Conservation (phyloP, 2,888 invertebrate species). For the Allacma fusca region DNA sequence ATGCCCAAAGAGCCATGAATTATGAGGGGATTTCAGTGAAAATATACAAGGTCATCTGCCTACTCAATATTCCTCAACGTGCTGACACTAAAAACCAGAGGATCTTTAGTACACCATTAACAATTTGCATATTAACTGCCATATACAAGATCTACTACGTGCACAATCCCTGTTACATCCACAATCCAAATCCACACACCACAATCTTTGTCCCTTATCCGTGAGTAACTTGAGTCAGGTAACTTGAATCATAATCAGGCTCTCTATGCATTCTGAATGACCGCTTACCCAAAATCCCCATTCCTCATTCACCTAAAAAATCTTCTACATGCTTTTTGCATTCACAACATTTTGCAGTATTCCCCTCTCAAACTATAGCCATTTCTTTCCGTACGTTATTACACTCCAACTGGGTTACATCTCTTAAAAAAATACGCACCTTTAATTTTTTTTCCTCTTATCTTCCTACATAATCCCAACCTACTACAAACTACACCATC, state of each 20-base stretch:
- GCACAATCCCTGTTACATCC: background rate
- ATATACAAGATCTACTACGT: background rate
- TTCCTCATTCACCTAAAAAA: background rate
- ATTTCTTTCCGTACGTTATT: no score
- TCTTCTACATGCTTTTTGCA: background rate
- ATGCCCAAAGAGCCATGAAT: background rate
- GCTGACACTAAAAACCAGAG: background rate
- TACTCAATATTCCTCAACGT: constrained; percentile 17
- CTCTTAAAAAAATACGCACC: background rate
- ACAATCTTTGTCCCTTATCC: background rate
- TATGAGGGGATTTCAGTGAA: background rate
- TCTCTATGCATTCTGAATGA: background rate
- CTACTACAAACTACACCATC: no score
- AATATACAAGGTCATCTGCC: constrained; percentile 23
- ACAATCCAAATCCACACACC: background rate
- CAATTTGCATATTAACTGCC: constrained; percentile 1
- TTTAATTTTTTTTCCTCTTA: no score
- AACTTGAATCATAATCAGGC: background rate
- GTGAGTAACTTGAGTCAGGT: background rate
- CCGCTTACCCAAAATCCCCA: constrained; percentile 11
- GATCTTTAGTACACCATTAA: background rate
- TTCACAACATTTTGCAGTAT: background rate
- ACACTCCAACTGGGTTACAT: background rate
- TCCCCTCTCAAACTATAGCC: background rate
- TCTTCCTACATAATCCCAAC: no score